These are phyloP conservation scores for Burhinus oedicnemus DNA, from an alignment of 2,113 vertebrate genomes.

Conservation along the genomic window DNA sequence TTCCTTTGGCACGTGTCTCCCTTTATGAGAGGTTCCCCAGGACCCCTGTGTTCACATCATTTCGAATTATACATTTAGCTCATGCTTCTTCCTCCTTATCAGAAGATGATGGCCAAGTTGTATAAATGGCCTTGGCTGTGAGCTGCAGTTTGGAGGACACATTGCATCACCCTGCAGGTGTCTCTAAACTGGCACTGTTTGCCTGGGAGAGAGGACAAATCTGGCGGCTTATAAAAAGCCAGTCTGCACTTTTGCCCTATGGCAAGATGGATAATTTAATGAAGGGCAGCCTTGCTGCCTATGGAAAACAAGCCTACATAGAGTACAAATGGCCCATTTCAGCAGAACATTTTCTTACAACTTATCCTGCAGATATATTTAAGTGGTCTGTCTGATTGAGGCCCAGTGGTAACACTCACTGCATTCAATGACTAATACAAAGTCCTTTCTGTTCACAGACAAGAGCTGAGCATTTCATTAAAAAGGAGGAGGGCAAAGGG, in stretches of 20 bases:
- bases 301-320: not conserved
- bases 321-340: not conserved
- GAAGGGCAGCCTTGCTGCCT: not conserved
- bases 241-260: not conserved
- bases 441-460: slow-evolving; percentile 37
- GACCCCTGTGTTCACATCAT: fast-evolving
- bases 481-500: not conserved
- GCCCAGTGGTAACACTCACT: slow-evolving; percentile 19
- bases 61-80: not conserved
- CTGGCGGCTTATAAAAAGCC: not conserved
- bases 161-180: not conserved
- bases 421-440: slow-evolving; percentile 44
- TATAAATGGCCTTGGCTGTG: not conserved
- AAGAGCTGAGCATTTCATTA: not conserved
- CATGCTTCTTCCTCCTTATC: not conserved
- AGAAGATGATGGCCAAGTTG: not conserved
- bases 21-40: not conserved
- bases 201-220: not conserved
- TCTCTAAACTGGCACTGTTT: not conserved
- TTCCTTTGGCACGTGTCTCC: not conserved
- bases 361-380: slow-evolving; percentile 33
- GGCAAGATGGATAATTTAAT: not conserved
- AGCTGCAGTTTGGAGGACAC: not conserved
- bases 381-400: slow-evolving; percentile 15
- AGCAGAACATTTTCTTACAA: slow-evolving; percentile 2